Conservation (phyloP, 2,113 vertebrate genomes). For the Oncorhynchus masou region DNA sequence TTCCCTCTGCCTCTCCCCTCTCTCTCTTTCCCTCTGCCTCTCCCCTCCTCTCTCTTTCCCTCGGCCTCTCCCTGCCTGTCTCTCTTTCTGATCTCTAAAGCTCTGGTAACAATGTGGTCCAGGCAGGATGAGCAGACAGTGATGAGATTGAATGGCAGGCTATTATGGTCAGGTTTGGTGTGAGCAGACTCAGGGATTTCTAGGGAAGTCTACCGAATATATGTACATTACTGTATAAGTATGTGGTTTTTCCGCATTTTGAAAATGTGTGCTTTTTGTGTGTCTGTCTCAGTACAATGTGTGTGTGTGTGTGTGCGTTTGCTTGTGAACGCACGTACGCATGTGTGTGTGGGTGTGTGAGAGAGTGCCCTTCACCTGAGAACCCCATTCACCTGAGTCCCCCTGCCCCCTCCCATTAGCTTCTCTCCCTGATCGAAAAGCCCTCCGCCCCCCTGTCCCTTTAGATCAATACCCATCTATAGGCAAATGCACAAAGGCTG, state of each 20-base stretch:
- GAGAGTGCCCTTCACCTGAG: slow-evolving; percentile 50
- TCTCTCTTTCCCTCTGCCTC: not conserved
- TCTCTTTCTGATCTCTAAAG: slow-evolving; percentile 58
- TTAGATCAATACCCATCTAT: slow-evolving; percentile 83
- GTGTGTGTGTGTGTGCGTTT: slow-evolving; percentile 13
- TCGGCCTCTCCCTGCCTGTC: slow-evolving; percentile 33
- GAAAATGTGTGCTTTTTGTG: not conserved
- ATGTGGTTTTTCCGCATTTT: slow-evolving; percentile 64
- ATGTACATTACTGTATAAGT: not conserved
- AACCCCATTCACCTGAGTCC: slow-evolving; percentile 71
- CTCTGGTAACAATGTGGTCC: slow-evolving; percentile 65
- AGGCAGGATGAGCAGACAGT: slow-evolving; percentile 51
- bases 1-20: not conserved
- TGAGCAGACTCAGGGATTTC: not conserved
- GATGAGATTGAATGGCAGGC: slow-evolving; percentile 50
- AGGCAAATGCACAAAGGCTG: slow-evolving; percentile 79
- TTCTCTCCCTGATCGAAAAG: slow-evolving; percentile 35
- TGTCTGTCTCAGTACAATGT: not conserved
- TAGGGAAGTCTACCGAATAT: slow-evolving; percentile 41
- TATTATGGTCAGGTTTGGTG: not conserved
- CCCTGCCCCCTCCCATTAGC: slow-evolving; percentile 45
- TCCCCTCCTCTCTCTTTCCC: slow-evolving; percentile 3
- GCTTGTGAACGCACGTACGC: slow-evolving; percentile 1
- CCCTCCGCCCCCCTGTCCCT: slow-evolving; percentile 7
- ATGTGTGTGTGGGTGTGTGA: slow-evolving; percentile 8